Percentiles rank a stretch among this genome's conserved stretches.
Conservation (phyloP, 2,797 vertebrate genomes). For the Limnodromus scolopaceus region DNA sequence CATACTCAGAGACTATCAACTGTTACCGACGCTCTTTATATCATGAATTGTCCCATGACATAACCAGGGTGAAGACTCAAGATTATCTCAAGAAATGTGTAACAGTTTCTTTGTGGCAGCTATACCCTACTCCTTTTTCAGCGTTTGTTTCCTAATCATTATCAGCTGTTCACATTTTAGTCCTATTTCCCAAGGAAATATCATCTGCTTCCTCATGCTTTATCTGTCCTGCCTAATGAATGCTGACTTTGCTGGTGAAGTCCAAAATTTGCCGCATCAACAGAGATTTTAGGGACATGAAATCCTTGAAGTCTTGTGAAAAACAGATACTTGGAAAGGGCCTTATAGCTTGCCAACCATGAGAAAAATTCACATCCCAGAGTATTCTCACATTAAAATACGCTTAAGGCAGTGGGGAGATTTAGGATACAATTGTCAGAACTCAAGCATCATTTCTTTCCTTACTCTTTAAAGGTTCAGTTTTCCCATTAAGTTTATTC, state of each 20-base stretch:
- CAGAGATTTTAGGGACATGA: neutral
- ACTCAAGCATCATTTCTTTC: neutral
- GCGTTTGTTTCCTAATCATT: neutral
- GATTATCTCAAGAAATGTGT: neutral
- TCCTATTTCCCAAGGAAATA: neutral
- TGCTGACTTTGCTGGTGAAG: neutral
- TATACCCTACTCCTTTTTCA: neutral
- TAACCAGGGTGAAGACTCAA: neutral
- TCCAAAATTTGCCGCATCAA: neutral
- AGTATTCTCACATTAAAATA: neutral
- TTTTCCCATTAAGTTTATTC: neutral
- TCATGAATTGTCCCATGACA: neutral
- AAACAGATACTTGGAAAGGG: neutral
- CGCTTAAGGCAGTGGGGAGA: neutral
- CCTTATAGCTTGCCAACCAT: neutral
- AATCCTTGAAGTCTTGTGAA: neutral
- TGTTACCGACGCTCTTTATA: neutral
- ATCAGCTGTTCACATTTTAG: neutral
- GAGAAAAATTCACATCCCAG: neutral
- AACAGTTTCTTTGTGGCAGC: neutral
- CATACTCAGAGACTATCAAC: rapidly evolving
- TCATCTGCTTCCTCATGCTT: neutral
- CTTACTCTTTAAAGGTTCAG: neutral
- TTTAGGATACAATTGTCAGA: neutral
- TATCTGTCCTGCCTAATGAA: neutral